Base-by-base conservation (phyloP, 2,797 vertebrate genomes). In the Percopsis omiscomaycus region DNA sequence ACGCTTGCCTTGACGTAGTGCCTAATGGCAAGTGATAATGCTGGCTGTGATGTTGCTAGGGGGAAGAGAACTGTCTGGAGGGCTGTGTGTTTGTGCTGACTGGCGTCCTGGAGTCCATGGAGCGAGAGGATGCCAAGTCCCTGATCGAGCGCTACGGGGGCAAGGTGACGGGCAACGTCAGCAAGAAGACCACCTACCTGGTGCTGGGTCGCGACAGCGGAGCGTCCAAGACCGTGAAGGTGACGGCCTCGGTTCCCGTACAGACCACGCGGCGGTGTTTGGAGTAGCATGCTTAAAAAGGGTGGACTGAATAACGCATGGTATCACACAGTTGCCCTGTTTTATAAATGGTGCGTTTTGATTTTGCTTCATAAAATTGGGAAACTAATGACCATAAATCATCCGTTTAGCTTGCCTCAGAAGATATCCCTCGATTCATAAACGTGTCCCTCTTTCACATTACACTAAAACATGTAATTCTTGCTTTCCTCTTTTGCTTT, bases 31-130 rank as follows among this genome's bases (percentile, higher is more conserved):
- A 45, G 3, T 4, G 48, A 11, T 55, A 22, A 9, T 49, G 14
- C 14, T 32, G 44, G 22, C 13, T 45, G 51, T 66, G 88, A 57
- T 57, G 3, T 73, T 86, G 76, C 66, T 83, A 99, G 98, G 98
- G 96, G 75, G 95, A 89, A 67, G 98, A 98, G 60, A 99, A 99
- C 89, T 98, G 97, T 85, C 84, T 99, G 89, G 98, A 99, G 87
- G 95, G 95, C 14, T 92, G 96, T 72, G 95, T 90, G 0, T 99
- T 99, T 73, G 98, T 99, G 46, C 88, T 99, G 87, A 99, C 98
- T 0, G 98, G 98, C 0, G 93, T 99, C 61, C 73, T 99, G 82
- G 97, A 99, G 90, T 98, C 95, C 1, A 94, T 99, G 84, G 98
- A 99, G 77, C 88, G 97, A 29, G 97, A 99, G 0, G 97, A 96